A percentile compares a stretch with the other conserved stretches of the same genome.
Evolutionary conservation across 2,797 vertebrate genomes (phyloP).

Genomic region (Epinephelus awoara): DNA sequence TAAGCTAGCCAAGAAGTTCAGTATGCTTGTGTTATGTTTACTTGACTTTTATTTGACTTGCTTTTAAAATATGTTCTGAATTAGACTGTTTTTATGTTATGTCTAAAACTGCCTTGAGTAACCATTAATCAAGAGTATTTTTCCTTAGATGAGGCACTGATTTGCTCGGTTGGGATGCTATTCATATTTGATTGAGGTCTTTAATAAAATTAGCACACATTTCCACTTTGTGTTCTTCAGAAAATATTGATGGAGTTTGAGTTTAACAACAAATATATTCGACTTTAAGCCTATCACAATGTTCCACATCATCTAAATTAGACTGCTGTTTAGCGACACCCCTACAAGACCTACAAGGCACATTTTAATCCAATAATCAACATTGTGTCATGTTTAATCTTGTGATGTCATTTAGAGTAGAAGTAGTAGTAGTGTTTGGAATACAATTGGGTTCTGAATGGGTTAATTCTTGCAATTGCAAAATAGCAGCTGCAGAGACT

Average conservation of each 20-base stretch:
- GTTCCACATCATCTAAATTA: too few relatives aligned
- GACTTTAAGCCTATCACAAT: too few relatives aligned
- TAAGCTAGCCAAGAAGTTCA: too few relatives aligned
- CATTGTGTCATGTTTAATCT: too few relatives aligned
- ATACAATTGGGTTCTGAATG: too few relatives aligned
- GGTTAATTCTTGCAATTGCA: background rate
- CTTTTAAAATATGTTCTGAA: background rate
- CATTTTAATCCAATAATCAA: too few relatives aligned
- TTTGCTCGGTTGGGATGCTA: background rate
- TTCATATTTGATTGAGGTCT: constrained; percentile 24
- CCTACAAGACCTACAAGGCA: too few relatives aligned
- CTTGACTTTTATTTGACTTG: background rate
- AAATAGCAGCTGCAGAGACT: background rate
- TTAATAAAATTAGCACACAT: too few relatives aligned
- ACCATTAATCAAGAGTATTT: background rate
- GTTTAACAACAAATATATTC: background rate
- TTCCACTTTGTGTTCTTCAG: background rate
- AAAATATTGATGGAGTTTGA: background rate
- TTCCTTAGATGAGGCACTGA: background rate
- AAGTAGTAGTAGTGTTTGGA: too few relatives aligned
- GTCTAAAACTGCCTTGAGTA: background rate
- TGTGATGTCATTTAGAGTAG: too few relatives aligned
- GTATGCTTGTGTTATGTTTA: background rate
- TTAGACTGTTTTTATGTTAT: background rate
- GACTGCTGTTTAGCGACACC: too few relatives aligned